Conservation (phyloP, 2,113 vertebrate species). For the Ivindomyrus marchei region DNA sequence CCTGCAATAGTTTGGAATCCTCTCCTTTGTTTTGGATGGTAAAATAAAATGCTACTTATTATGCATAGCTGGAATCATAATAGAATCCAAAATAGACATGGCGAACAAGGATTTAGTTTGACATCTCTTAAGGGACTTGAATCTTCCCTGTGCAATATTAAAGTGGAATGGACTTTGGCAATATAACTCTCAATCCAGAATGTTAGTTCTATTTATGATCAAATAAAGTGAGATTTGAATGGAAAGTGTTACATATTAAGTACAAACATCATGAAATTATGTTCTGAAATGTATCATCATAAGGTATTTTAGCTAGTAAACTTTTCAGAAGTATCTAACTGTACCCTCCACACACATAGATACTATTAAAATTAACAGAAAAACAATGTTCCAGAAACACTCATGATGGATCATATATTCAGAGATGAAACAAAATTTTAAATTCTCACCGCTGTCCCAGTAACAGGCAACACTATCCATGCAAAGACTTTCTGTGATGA, state of each 20-base stretch:
- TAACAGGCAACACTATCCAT: not conserved
- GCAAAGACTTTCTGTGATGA: not conserved
- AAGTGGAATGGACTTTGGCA: not conserved
- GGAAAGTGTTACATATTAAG: not conserved
- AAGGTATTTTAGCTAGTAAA: not conserved
- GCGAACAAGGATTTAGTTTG: not conserved
- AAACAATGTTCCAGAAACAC: not conserved
- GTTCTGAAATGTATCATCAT: not conserved
- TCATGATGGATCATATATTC: not conserved
- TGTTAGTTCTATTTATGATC: not conserved
- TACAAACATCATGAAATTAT: not conserved
- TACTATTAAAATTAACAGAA: not conserved
- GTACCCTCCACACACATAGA: not conserved
- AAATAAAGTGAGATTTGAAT: not conserved
- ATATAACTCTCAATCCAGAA: not conserved
- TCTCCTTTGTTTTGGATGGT: not conserved
- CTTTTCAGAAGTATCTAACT: not conserved
- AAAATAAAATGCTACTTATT: not conserved
- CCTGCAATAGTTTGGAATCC: not conserved
- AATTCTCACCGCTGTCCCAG: not conserved
- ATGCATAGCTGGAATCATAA: not conserved
- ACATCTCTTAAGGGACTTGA: not conserved
- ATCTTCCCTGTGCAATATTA: not conserved
- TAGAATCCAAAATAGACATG: not conserved
- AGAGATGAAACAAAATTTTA: not conserved